phyloP scores from a whole-genome alignment of 2,113 vertebrate species.

The Kryptolebias marmoratus region DNA sequence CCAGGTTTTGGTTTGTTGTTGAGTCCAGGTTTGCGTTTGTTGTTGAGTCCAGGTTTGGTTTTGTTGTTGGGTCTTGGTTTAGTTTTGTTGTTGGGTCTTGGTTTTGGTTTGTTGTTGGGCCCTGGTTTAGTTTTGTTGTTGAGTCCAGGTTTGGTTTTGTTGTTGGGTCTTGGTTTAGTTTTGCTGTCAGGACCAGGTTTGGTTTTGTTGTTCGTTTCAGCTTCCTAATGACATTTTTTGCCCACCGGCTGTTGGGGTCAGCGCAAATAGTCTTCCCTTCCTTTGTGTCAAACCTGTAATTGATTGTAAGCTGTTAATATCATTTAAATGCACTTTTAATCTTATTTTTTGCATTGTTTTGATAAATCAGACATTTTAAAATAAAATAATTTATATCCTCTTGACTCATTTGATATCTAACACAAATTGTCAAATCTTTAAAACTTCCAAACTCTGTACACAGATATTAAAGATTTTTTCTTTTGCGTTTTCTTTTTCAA shows the following conservation, averaged over 20 bases:
- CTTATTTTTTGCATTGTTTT: neutral
- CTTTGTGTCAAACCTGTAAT: constrained; percentile 52
- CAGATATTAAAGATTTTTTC: too few species aligned
- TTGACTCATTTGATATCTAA: neutral
- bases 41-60: neutral
- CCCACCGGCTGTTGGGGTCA: constrained; percentile 35
- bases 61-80: neutral
- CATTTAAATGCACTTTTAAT: neutral
- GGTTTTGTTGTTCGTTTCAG: constrained; percentile 11
- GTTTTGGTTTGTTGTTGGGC: neutral
- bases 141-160: too few species aligned
- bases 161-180: too few species aligned
- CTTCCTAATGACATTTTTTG: constrained; percentile 15
- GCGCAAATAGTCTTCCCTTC: neutral
- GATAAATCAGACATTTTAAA: neutral
- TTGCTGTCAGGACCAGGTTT: neutral
- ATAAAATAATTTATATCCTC: neutral
- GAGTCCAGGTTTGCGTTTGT: neutral
- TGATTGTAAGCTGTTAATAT: constrained; percentile 7
- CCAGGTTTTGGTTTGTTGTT: neutral
- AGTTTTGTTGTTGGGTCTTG: neutral
- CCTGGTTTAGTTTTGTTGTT: too few species aligned
- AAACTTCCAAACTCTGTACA: too few species aligned
- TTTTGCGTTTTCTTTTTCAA: too few species aligned
- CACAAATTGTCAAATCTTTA: neutral